Evolutionary conservation across 1,140 invertebrate genomes (phyloP), one percentile per base, ranked within the genome.

Genomic region (Zaprionus inermis): DNA sequence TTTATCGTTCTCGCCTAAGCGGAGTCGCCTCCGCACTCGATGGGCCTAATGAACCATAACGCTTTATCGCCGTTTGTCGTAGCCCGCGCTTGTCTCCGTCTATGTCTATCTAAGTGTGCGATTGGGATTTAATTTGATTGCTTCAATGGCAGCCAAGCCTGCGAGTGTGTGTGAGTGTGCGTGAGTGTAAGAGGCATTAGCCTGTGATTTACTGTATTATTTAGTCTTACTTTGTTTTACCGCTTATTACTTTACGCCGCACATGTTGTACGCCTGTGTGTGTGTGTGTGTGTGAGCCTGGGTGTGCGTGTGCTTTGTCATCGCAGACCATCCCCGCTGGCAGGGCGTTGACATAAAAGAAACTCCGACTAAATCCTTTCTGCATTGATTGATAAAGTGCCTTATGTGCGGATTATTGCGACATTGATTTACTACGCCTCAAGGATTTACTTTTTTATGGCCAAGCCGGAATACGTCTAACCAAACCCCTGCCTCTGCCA

Each of bases 51-150:
- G 84, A 89, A 89, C 78, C 84, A 89, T 89, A 89, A 89, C 84
- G 84, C 78, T 90, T 89, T 89, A 89, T 89, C 85, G 85, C 70
- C 81, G 76, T 77, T 88, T 88, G 76, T 70, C 76, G 66, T 78
- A 80, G 36, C 54, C 71, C 71, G 66, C 49, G 49, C 24, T 5
- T 28, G 24, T 58, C 32, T 49, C 76, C 78, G 67, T 67, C 71
- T 76, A 61, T 85, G 57, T 58, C 66, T 59, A 63, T 69, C 72
- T 78, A 84, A 89, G 84, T 89, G 84, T 89, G 85, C 85, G 85
- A 89, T 89, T 89, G 84, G 84, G 85, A 89, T 89, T 89, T 89
- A 89, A 89, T 90, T 89, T 89, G 84, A 89, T 89, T 89, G 84
- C 84, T 89, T 90, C 80, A 72, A 89, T 89, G 80, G 59, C 70